These are phyloP conservation scores for Diplogasteroides magnus DNA, from an alignment of 1,140 invertebrate genomes.

Conservation along the genomic window DNA sequence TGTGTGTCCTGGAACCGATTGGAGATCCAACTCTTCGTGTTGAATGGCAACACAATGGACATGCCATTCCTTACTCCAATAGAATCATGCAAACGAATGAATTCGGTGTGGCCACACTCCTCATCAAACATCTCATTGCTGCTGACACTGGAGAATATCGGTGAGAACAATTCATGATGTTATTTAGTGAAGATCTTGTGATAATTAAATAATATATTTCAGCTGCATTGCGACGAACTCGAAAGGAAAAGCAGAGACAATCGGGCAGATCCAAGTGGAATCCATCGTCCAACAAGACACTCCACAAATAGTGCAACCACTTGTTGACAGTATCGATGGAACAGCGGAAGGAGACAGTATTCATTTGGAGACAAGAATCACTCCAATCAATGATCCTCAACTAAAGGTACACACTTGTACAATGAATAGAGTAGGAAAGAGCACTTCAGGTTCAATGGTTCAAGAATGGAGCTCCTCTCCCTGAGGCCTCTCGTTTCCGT, in stretches of 20 bases:
- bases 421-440: too few species aligned
- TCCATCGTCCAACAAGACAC: constrained; percentile 41
- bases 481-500: constrained; percentile 44
- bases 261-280: constrained; percentile 43
- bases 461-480: constrained; percentile 63
- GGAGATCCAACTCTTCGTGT: constrained; percentile 87
- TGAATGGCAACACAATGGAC: constrained; percentile 89
- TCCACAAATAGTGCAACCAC: constrained; percentile 62
- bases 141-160: constrained; percentile 90
- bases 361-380: constrained; percentile 87
- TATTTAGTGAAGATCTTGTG: constrained; percentile 67
- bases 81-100: constrained; percentile 92
- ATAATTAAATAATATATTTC: constrained; percentile 5
- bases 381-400: constrained; percentile 89
- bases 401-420: constrained; percentile 64
- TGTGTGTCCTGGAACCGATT: constrained; percentile 85
- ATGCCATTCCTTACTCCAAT: constrained; percentile 72
- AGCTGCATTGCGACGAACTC: constrained; percentile 23
- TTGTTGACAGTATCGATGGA: constrained; percentile 68
- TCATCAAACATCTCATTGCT: constrained; percentile 87
- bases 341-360: constrained; percentile 77
- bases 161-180: too few species aligned
- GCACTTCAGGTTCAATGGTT: constrained; percentile 85
- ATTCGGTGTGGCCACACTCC: constrained; percentile 87
- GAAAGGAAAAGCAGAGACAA: constrained; percentile 44